Conservation (phyloP, 2,797 vertebrate genomes). For the Muscicapa comitata region DNA sequence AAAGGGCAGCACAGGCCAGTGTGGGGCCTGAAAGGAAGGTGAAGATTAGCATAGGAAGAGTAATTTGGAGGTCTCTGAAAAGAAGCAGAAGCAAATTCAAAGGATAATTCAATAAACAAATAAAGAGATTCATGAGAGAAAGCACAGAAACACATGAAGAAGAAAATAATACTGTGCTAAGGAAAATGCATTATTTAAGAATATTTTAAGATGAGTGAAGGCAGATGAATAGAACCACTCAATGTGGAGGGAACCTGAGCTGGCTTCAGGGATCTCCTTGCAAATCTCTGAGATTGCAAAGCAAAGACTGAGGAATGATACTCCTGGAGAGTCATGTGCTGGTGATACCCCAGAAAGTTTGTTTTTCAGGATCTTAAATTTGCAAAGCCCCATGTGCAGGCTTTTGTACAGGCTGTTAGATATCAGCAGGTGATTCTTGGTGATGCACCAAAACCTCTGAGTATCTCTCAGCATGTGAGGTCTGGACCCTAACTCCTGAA, state of each 20-base stretch:
- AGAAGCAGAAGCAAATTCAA: constrained; percentile 50
- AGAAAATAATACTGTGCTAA: constrained; percentile 15
- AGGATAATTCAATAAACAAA: constrained; percentile 54
- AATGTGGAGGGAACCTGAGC: background rate
- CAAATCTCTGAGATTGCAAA: background rate
- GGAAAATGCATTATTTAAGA: background rate
- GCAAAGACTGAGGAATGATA: background rate
- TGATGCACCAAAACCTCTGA: background rate
- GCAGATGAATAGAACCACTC: background rate
- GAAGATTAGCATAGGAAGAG: constrained; percentile 29
- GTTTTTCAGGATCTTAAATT: background rate
- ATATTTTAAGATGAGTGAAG: constrained; percentile 16
- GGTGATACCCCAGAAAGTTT: background rate
- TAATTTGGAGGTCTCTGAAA: constrained; percentile 40
- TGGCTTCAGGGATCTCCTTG: background rate
- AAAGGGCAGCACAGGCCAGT: background rate
- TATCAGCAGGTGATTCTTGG: background rate
- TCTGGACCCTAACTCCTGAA: background rate
- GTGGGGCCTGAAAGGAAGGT: constrained; percentile 2
- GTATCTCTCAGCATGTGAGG: background rate
- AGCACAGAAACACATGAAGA: background rate
- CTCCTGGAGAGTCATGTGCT: background rate
- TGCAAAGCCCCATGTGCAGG: background rate
- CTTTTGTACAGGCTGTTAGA: background rate
- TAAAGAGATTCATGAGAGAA: constrained; percentile 18